Percentiles rank a stretch among this genome's conserved stretches.
phyloP scores from a whole-genome alignment of 2,888 invertebrate genomes.

The Euzophera pinguis region DNA sequence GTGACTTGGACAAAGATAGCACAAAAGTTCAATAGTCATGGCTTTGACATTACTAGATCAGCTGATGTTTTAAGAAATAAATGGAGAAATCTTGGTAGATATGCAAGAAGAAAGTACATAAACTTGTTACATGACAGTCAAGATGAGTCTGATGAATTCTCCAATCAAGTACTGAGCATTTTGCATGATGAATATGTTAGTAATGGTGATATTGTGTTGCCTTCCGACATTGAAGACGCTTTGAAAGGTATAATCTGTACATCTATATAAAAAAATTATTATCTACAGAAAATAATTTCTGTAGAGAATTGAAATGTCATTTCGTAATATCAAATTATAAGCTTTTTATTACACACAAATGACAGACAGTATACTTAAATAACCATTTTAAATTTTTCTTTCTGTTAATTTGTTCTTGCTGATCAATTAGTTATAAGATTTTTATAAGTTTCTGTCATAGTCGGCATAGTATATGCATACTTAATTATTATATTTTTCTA shows the following conservation, averaged over 20 bases:
- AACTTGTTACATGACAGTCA: conserved; percentile 42
- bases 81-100: conserved; percentile 63
- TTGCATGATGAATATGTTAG: conserved; percentile 34
- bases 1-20: conserved; percentile 55
- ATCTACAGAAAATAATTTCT: too few species aligned
- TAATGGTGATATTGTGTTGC: conserved; percentile 21
- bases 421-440: too few species aligned
- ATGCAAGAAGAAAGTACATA: conserved; percentile 43
- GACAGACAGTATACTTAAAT: too few species aligned
- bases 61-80: conserved; percentile 52
- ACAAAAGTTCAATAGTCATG: conserved; percentile 47
- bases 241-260: conserved; percentile 12
- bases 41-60: conserved; percentile 41
- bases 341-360: background rate
- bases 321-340: too few species aligned
- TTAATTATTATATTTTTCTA: too few species aligned
- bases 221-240: conserved; percentile 25
- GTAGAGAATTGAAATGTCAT: too few species aligned
- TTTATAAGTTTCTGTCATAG: too few species aligned
- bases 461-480: too few species aligned
- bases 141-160: conserved; percentile 34
- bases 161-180: conserved; percentile 37
- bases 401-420: too few species aligned
- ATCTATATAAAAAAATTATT: background rate
- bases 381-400: too few species aligned